Base-by-base conservation (phyloP, 2,113 vertebrate genomes). In the Ciconia boyciana region DNA sequence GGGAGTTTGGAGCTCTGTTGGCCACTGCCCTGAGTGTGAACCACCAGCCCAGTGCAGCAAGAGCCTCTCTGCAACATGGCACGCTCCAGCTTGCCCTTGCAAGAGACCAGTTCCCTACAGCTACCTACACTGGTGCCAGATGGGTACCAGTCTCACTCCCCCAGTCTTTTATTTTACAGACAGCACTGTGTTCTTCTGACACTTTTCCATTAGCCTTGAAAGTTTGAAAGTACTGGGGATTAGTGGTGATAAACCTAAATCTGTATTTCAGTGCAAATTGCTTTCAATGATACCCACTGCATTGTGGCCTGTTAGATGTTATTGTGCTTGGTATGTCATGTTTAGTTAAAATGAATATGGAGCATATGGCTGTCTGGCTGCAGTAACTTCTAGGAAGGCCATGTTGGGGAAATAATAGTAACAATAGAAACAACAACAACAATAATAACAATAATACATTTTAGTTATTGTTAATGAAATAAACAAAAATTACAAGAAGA, bases 401-500 rank as follows among this genome's bases (percentile, higher is more conserved):
- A 17, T 26, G 10, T 1, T 68, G 19, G 8, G 70, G 20, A 84
- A 90, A 36, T 44, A 55, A 64, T 10, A 81, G 10, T 54, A 71
- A 51, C 32, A 62, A 57, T 1, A 84, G 32, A 51, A 83, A 65
- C 17, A 70, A 14, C 17, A 85, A 8, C 36, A 77, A 16, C 20
- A 74, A 4, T 2, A 46, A 3, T 4, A 49, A 24, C 3, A 70
- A 24, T 34, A 48, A 21, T 0, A 2, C 2, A 4, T 15, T 62
- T 85, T 41, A 20, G 46, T 71, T 82, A 44, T 71, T 51, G 58
- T 49, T 70, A 57, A 49, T 36, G 2, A 43, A 69, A 55, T n/a
- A 76, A 79, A 80, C 55, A 69, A 66, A 74, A 74, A 52, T n/a
- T 7, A 31, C 31, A 43, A 34, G 17, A 55, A n/a, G 1, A 62